phyloP scores from a whole-genome alignment of 2,888 invertebrate genomes.

The Beris chalybata region DNA sequence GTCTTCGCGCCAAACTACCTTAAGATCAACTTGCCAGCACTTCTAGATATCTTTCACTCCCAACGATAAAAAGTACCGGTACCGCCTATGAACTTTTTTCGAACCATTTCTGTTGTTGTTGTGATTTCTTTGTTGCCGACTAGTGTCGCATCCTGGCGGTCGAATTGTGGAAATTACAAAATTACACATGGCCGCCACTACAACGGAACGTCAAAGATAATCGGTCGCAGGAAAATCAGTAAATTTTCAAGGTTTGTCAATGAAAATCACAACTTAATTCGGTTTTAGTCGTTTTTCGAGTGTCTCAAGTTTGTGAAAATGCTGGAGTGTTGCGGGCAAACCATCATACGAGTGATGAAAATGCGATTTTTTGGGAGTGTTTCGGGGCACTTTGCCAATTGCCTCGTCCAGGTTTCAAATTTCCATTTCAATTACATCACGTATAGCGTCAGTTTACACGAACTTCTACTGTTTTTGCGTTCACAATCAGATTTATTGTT shows the following conservation, averaged over 20 bases:
- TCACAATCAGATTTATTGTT: not conserved
- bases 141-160: constrained; percentile 34
- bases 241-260: constrained; percentile 9
- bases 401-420: not conserved
- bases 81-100: too few relatives aligned
- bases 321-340: constrained; percentile 11
- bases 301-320: not conserved
- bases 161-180: constrained; percentile 34
- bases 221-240: constrained; percentile 17
- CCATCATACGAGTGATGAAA: not conserved
- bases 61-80: too few relatives aligned
- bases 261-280: not conserved
- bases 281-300: not conserved
- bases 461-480: not conserved
- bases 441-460: not conserved
- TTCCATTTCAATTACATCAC: constrained; percentile 25
- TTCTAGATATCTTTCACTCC: too few relatives aligned
- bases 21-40: too few relatives aligned
- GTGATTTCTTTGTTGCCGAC: not conserved
- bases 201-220: constrained; percentile 32
- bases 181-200: constrained; percentile 40
- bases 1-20: too few relatives aligned
- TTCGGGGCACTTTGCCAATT: not conserved
- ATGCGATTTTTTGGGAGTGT: not conserved
- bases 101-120: too few relatives aligned